Base-by-base conservation (phyloP, 2,113 vertebrate genomes). In the Lanius ludovicianus region DNA sequence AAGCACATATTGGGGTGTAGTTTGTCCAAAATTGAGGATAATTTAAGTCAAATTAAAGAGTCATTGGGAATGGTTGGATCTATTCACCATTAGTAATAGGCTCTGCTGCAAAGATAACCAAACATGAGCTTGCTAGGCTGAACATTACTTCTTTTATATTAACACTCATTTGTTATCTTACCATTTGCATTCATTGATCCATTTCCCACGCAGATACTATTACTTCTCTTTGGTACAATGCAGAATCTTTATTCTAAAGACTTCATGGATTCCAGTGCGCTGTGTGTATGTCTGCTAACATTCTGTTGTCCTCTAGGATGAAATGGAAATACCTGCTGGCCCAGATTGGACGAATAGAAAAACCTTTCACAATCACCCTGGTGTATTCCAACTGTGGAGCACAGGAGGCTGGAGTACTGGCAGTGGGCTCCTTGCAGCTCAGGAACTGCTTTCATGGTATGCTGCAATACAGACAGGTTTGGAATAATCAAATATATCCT, bases 321-420 rank as follows among this genome's bases (percentile, higher is more conserved):
- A 97, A 98, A 55, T 99, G 99, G 99, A 98, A 98, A 93, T 80
- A 98, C 56, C 74, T 99, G 68, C 92, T 97, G 63, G 93, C 97
- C 57, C 87, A 89, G 35, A 98, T 99, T 95, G 98, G 98, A 67
- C 94, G n/a, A 89, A 64, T 98, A 90, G 97, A 98, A 33, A 98
- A 97, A 86, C 97, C 98, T 53, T 99, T 99, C 96, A 98, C 98
- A 92, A 97, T 99, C 95, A 98, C 93, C n/a, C 91, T 99, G 77
- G 88, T 98, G n/a, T 99, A 99, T 96, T 97, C 98, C 41, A 96
- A 85, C 86, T 99, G 98, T 92, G 93, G 89, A 85, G 73, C 80
- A 62, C 90, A 96, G 31, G 94, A 96, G 15, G 65, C 9, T 50
- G 97, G 69, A 73, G 57, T 95, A 8, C 65, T 99, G 94, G 98